Base-by-base conservation (phyloP, 2,113 vertebrate genomes). In the Gorsachius goisagi region DNA sequence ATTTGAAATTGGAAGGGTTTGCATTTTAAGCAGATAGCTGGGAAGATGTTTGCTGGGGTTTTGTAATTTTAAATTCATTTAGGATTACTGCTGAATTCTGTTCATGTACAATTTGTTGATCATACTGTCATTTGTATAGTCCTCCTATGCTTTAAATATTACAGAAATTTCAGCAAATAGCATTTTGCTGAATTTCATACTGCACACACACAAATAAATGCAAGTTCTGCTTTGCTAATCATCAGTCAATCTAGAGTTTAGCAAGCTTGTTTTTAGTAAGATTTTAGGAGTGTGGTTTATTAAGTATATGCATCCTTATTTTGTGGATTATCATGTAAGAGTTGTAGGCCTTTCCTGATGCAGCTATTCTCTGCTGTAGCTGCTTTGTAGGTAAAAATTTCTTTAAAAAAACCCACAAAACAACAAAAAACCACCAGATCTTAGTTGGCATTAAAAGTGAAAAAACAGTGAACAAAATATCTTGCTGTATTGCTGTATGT, bases 61-160 rank as follows among this genome's bases (percentile, higher is more conserved):
- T 12, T 72, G 41, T 15, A 44, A 44, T 85, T 74, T 15, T 4
- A 75, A 47, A 44, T 64, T 56, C 9, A 8, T 59, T 69, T 35
- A 41, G 27, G 28, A 17, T 55, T 63, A 10, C 60, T 63, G 62
- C 49, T 78, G 56, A 90, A 62, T 74, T 83, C 16, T 60, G 21
- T 56, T 76, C 0, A 0, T 24, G 13, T 26, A 3, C 16, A 9
- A 0, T 71, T 47, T 17, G 3, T 63, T 50, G 24, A 8, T 58
- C 0, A 0, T 37, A 0, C 0, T 80, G 30, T 56, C 27, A 6
- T 56, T 73, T 49, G 13, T 73, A 9, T 37, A 32, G 16, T 49
- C 55, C 14, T 68, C 9, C 24, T 64, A 58, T 32, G 26, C 33
- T 12, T 37, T 33, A 53, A 90, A 10, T 28, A 5, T 44, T 78